Base-by-base conservation (phyloP, 2,888 invertebrate species). In the Catotricha subobsoleta region DNA sequence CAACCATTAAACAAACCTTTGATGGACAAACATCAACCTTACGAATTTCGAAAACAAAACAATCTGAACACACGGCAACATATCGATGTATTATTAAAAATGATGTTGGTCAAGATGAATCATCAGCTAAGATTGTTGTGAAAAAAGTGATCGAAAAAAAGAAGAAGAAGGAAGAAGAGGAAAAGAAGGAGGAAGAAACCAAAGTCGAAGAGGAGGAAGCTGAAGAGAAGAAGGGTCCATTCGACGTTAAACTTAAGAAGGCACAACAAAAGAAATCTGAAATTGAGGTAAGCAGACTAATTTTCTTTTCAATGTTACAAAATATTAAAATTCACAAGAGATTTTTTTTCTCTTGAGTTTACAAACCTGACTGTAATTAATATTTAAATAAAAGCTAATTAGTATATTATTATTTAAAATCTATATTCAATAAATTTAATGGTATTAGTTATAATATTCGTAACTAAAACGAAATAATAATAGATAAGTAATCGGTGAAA, bases 71-170 rank as follows among this genome's bases (percentile, higher is more conserved):
- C 56, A 69, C 77, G 4, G 88, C 87, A 31, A 76, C 74, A 39
- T 92, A 90, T 62, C 80, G 76, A 54, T 76, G 91, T 33, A 76
- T 87, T 20, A 81, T 94, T 41, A 78, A 75, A 54, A 97, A 95
- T 59, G 87, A 91, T 58, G 79, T 76, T 51, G 97, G 97, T 39
- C 80, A 82, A 57, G 91, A 87, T 51, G 83, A 87, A 55, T 82
- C 84, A 2, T 74, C 76, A 34, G 86, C 92, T 36, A 79, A 83
- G 53, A 69, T 98, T 43, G 82, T 80, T 18, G 78, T 97, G 10
- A 71, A 69, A 56, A 72, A 73, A 63, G 60, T 58, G 44, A 54
- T 60, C 37, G 64, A 65, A 8, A 61, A 65, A 48, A 59, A 71
- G 58, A 69, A 71, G 58, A 71, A 74, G 49, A 63, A 70, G 41